Evolutionary conservation across 2,888 invertebrate genomes (phyloP), one percentile per base, ranked within the genome.

Genomic region (Seira sanloemensis): DNA sequence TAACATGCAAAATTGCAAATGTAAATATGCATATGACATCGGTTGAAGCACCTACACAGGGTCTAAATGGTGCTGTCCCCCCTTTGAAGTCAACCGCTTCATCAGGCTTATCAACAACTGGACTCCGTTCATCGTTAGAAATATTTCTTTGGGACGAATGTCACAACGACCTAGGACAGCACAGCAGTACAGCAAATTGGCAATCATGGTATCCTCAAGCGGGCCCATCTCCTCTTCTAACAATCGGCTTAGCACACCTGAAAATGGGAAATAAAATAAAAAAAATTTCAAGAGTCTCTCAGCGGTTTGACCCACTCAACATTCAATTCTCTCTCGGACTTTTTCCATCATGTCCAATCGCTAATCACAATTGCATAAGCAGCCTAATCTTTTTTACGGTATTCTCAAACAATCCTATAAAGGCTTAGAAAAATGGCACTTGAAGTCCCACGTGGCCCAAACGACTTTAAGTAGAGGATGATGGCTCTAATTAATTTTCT

Each of bases 41-140:
- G 5, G 12, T 37, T 37, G 12, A 37, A 37, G 37, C 12, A 4
- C 62, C 2, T 62, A 62, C 62, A n/a, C n/a, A 9, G 62, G 21
- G 62, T 62, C 62, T 9, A 50, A 37, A 37, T 9, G n/a, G 58
- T 18, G 58, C 58, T 58, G 7, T 58, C 12, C 21, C n/a, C 21
- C 9, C 62, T 9, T 21, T 21, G 1, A 23, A 12, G 37, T 37
- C 37, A 37, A n/a, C 16, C 26, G 68, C 21, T 21, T 85, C 23
- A 88, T 86, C 37, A 89, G 75, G 62, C 67, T 75, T 19, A 79
- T 76, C 24, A 89, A 54, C 37, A 88, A 66, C 23, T 85, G 75
- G n/a, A 88, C 87, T 12, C 88, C 89, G 21, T 86, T 81, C 21
- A 58, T 71, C 12, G 62, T 50, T 16, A 26, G 24, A 71, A 89